Evolutionary conservation across 2,113 vertebrate species (phyloP).

Genomic region (Lynx canadensis): DNA sequence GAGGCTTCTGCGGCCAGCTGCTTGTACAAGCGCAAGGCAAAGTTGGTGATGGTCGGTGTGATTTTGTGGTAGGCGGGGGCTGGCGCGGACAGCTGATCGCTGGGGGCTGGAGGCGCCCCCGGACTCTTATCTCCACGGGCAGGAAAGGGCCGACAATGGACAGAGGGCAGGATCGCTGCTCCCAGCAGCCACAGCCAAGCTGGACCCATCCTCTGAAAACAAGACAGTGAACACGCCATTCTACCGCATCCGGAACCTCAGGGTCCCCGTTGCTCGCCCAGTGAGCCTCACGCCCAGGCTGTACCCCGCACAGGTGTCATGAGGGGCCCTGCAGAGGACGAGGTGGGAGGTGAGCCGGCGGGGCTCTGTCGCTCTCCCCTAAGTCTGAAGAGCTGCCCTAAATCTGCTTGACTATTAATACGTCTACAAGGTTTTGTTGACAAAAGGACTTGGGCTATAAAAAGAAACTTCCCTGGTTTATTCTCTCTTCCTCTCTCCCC

Average conservation of each 20-base stretch:
- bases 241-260: background rate
- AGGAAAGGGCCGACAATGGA: background rate
- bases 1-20: conserved; percentile 60
- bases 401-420: background rate
- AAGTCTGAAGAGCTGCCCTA: background rate
- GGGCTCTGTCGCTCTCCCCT: background rate
- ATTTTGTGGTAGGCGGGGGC: conserved; percentile 56
- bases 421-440: background rate
- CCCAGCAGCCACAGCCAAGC: conserved; percentile 81
- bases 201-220: conserved; percentile 72
- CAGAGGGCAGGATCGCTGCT: conserved; percentile 48
- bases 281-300: background rate
- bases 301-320: background rate
- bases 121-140: conserved; percentile 9
- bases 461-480: background rate
- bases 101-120: background rate
- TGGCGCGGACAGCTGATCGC: background rate
- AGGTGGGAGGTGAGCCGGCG: rapidly evolving
- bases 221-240: background rate
- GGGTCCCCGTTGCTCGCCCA: rapidly evolving
- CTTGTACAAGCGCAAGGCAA: conserved; percentile 88
- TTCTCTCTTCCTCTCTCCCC: rapidly evolving
- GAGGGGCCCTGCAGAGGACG: background rate
- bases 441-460: background rate
- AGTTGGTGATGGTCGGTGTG: conserved; percentile 83